These are phyloP conservation scores for Belonocnema kinseyi DNA, from an alignment of 1,140 invertebrate genomes.

Conservation along the genomic window DNA sequence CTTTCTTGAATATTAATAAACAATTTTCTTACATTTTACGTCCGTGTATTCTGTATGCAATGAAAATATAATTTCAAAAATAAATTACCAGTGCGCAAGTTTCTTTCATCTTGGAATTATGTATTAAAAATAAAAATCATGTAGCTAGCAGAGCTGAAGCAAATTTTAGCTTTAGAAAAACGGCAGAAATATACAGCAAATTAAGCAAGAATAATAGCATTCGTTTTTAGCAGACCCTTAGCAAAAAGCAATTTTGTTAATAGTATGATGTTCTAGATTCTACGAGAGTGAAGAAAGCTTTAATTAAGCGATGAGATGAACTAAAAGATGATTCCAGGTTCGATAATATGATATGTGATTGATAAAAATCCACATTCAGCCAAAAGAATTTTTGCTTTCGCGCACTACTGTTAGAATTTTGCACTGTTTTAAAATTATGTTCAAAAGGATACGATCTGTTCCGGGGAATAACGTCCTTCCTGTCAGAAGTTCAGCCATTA, in stretches of 20 bases:
- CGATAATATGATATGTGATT: conserved; percentile 26
- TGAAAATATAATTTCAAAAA: no score
- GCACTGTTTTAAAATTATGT: no score
- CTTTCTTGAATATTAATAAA: not conserved
- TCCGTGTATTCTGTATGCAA: no score
- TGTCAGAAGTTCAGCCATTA: conserved; percentile 97
- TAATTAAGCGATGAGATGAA: conserved; percentile 4
- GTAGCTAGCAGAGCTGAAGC: not conserved
- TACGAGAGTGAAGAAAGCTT: conserved; percentile 23
- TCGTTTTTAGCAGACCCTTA: conserved; percentile 60
- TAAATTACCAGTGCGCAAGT: no score
- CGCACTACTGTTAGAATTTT: no score
- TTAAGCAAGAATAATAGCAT: not conserved
- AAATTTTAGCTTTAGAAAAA: not conserved
- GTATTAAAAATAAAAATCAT: not conserved
- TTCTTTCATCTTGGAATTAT: not conserved
- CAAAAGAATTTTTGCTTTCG: not conserved
- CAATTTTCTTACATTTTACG: no score
- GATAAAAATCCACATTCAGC: not conserved
- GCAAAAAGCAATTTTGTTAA: conserved; percentile 64
- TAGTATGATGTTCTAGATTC: conserved; percentile 13
- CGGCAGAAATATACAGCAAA: not conserved
- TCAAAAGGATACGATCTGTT: conserved; percentile 95
- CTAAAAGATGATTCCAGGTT: not conserved
- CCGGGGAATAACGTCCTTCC: conserved; percentile 96